A percentile compares a stretch with the other conserved stretches of the same genome.
Evolutionary conservation across 2,888 invertebrate genomes (phyloP).

Genomic region (Cetonia aurata): DNA sequence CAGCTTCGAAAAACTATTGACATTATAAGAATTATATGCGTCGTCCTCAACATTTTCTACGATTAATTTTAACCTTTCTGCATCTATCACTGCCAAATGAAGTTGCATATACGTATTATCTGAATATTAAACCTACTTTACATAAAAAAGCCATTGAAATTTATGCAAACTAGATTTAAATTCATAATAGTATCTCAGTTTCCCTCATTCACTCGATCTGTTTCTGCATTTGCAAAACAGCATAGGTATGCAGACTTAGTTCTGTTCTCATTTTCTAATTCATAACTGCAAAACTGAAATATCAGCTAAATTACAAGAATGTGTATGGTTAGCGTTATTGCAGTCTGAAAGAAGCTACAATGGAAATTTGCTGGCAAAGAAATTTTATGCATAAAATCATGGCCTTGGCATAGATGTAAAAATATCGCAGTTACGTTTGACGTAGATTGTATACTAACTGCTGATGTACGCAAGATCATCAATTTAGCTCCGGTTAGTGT

Average conservation of each 20-base stretch:
- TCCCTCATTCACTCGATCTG: constrained; percentile 17
- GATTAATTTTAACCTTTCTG: too few relatives aligned
- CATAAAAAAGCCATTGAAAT: constrained; percentile 10
- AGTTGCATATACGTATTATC: too few relatives aligned
- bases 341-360: not conserved
- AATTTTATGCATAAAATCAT: constrained; percentile 22
- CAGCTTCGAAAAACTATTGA: too few relatives aligned
- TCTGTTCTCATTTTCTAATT: constrained; percentile 5
- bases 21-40: too few relatives aligned
- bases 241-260: not conserved
- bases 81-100: too few relatives aligned
- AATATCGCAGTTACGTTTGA: constrained; percentile 22
- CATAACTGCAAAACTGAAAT: not conserved
- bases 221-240: not conserved
- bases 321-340: not conserved
- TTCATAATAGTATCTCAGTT: constrained; percentile 5
- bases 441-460: not conserved
- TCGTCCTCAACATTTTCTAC: too few relatives aligned
- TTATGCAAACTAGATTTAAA: constrained; percentile 14
- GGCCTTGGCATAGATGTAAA: constrained; percentile 38
- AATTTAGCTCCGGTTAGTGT: not conserved
- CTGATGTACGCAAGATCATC: too few relatives aligned
- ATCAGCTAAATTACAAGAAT: constrained; percentile 1
- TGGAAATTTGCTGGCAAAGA: constrained; percentile 30
- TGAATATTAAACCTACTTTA: too few relatives aligned